Evolutionary conservation across 2,888 invertebrate genomes (phyloP), one percentile per base, ranked within the genome.

Genomic region (Hydriomena furcata): DNA sequence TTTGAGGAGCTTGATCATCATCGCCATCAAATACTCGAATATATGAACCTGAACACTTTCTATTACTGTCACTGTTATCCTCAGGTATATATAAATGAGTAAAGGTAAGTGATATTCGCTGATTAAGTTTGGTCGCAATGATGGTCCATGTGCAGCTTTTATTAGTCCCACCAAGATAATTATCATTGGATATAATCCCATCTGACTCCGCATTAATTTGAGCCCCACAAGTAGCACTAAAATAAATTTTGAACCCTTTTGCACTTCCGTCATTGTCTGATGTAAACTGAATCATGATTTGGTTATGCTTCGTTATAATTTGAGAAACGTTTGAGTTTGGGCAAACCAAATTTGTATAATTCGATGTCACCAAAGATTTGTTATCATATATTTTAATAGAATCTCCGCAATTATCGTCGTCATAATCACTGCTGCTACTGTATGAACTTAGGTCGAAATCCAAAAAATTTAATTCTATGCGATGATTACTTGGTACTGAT

Each of bases 181-280:
- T 71, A 8, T 86, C 76, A 32, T 81, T 82, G 7, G 76, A 71
- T 42, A 93, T 82, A n/a, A 89, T 76, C 34, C 95, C 95, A 35
- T 91, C 87, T 24, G 79, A 76, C 7, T 81, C 67, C 0, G 93
- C 91, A n/a, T 71, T 73, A 51, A 95, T 92, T 30, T 83, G 75
- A 30, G 93, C 93, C 21, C 97, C 97, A 77, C 97, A 97, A 0
- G 91, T 92, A 66, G 91, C 91, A 36, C 81, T 90, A 82, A 92
- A 95, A 35, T 91, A 91, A 1, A 96, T 94, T 64, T 91, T 92
- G 74, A 98, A 98, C 6, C 98, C 98, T 82, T 94, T 95, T 0
- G 92, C 92, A 20, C 93, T 84, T 1, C 92, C 76, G 4, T 79
- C 76, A 2, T 70, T 76, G 71, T 94, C 93, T 0, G 93, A 91